Evolutionary conservation across 2,888 invertebrate species (phyloP).

Genomic region (Pandemis heparana): DNA sequence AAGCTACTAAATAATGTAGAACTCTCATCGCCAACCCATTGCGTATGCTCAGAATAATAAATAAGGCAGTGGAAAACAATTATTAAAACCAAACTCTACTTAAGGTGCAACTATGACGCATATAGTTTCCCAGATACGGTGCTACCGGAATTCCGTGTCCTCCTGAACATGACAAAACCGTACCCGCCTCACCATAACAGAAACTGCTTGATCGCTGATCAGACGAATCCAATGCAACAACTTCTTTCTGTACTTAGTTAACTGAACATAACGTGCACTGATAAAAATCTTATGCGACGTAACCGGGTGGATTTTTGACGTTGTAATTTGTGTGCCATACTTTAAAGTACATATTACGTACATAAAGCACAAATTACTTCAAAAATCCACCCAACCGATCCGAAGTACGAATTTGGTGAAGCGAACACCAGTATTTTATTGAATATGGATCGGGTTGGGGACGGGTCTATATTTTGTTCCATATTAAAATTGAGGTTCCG

Average conservation of each 20-base stretch:
- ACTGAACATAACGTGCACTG: background rate
- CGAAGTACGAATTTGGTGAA: too few relatives aligned
- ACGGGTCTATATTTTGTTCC: too few relatives aligned
- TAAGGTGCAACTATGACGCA: background rate
- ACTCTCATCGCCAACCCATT: background rate
- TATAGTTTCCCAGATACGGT: constrained; percentile 10
- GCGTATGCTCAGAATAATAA: background rate
- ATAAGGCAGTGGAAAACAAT: constrained; percentile 1
- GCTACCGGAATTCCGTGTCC: constrained; percentile 3
- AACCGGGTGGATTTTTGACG: too few relatives aligned
- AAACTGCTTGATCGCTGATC: background rate
- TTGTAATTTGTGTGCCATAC: too few relatives aligned
- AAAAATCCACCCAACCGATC: too few relatives aligned
- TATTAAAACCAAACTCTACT: background rate
- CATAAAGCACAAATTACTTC: too few relatives aligned
- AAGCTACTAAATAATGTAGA: background rate
- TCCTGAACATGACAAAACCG: constrained; percentile 4
- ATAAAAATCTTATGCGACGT: background rate
- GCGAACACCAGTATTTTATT: too few relatives aligned
- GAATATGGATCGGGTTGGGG: too few relatives aligned
- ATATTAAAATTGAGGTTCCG: too few relatives aligned
- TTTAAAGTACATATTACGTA: too few relatives aligned
- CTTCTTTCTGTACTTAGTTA: background rate
- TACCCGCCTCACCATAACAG: background rate
- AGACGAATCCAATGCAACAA: background rate